Evolutionary conservation across 1,140 invertebrate genomes (phyloP).

Genomic region (Amphibalanus amphitrite): DNA sequence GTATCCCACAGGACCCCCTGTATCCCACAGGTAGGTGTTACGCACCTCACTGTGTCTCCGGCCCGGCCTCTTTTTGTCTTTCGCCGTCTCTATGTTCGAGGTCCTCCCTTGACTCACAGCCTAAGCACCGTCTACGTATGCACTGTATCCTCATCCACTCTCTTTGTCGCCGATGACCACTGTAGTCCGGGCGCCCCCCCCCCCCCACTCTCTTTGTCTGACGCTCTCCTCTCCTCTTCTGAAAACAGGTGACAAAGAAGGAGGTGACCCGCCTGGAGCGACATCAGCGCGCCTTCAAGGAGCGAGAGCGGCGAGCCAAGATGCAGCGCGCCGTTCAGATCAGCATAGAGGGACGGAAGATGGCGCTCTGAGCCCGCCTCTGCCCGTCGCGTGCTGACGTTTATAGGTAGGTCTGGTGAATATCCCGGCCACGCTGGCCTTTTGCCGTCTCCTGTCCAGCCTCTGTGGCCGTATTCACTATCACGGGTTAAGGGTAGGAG

Average conservation of each 20-base stretch:
- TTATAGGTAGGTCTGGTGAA: no score
- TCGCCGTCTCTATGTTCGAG: slow-evolving; percentile 8
- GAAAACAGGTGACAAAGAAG: slow-evolving; percentile 50
- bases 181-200: no score
- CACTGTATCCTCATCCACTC: slow-evolving; percentile 5
- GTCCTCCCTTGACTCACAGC: slow-evolving; percentile 12
- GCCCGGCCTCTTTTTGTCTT: slow-evolving; percentile 12
- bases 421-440: no score
- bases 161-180: no score
- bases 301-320: slow-evolving; percentile 60
- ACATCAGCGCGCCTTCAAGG: slow-evolving; percentile 74
- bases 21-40: slow-evolving; percentile 3
- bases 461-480: no score
- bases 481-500: no score
- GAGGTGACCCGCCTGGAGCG: slow-evolving; percentile 72
- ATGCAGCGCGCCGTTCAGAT: slow-evolving; percentile 69
- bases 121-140: slow-evolving; percentile 2
- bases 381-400: no score
- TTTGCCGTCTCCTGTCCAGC: no score
- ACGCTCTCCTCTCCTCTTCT: slow-evolving; percentile 18
- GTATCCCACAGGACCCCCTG: no score
- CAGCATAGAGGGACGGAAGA: slow-evolving; percentile 88
- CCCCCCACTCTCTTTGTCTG: no score
- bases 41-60: slow-evolving; percentile 14
- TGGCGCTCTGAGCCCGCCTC: slow-evolving; percentile 35